phyloP scores from a whole-genome alignment of 2,113 vertebrate species.

The Chloebia gouldiae region DNA sequence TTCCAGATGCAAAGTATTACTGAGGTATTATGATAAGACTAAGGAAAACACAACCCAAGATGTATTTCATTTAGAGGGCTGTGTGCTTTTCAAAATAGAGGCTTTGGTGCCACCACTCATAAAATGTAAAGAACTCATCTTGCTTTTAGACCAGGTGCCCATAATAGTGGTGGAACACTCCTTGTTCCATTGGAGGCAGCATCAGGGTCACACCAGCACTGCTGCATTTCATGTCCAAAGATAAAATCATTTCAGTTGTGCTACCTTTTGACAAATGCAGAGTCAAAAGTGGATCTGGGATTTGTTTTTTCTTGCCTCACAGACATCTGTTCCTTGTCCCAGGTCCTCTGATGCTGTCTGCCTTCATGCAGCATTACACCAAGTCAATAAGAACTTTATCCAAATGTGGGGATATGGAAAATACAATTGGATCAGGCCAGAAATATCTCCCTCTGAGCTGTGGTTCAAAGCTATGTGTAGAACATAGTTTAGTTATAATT shows the following conservation, averaged over 20 bases:
- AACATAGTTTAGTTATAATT: not conserved
- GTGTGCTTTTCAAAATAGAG: conserved; percentile 24
- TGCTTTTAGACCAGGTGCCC: conserved; percentile 10
- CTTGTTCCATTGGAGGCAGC: not conserved
- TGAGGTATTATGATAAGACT: conserved; percentile 60
- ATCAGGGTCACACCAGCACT: not conserved
- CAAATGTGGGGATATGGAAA: not conserved
- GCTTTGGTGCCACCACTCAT: conserved; percentile 4
- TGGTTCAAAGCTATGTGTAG: not conserved
- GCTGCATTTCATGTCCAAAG: not conserved
- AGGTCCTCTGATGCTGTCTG: not conserved
- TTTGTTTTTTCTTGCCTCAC: conserved; percentile 21
- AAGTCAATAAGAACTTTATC: not conserved
- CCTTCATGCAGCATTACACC: not conserved
- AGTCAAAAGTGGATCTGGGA: not conserved
- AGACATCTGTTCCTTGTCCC: conserved; percentile 9
- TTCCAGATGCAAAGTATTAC: conserved; percentile 65
- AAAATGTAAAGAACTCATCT: not conserved
- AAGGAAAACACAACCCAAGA: conserved; percentile 45
- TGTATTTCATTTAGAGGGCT: conserved; percentile 41
- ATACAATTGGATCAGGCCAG: not conserved
- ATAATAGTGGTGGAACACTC: not conserved
- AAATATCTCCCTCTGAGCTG: not conserved
- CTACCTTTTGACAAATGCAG: not conserved
- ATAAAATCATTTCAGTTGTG: not conserved